Evolutionary conservation across 2,888 invertebrate species (phyloP), one percentile per base, ranked within the genome.

Genomic region (Sarcophaga caerulescens): DNA sequence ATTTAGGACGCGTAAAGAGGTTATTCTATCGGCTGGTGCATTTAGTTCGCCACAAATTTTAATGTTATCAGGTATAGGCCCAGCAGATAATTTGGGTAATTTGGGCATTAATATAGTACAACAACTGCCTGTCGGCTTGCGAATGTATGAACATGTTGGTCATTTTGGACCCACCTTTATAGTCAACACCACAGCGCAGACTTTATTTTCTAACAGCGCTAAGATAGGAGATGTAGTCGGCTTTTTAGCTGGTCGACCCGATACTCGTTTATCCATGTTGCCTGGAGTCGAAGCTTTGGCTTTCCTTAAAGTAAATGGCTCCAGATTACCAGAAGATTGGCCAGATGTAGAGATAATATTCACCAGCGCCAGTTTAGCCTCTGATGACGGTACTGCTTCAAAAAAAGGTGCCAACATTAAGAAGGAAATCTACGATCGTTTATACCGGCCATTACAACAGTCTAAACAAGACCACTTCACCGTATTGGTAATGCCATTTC

Each of bases 1-100:
- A 17, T 95, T 95, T 0, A 92, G 91, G 74, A 96, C 96, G 0
- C 94, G 94, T 2, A 96, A 96, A 90, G 97, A 97, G 93, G 95
- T 98, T 0, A 96, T 98, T 85, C 90, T 98, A 57, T 96, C 96
- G 62, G 97, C 97, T 4, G 98, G 98, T 0, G 95, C 97, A 1
- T 96, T 98, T 87, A 97, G 96, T 89, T 96, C 97, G 0, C 97
- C 98, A 0, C 98, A 98, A 92, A 91, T 98, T 2, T 94, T 98
- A n/a, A 97, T 98, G 96, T 92, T 98, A n/a, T 97, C 97, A 4
- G 97, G 97, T 0, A 89, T 95, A 44, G 95, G 95, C 12, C 94
- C 94, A 0, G 92, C 89, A 84, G 89, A 94, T 59, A 93, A 95
- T 88, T 91, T 95, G 17, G 89, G 91, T 60, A 91, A 93, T 23